Evolutionary conservation across 2,888 invertebrate genomes (phyloP), one percentile per base, ranked within the genome.

Genomic region (Stenolophus ochropezus): DNA sequence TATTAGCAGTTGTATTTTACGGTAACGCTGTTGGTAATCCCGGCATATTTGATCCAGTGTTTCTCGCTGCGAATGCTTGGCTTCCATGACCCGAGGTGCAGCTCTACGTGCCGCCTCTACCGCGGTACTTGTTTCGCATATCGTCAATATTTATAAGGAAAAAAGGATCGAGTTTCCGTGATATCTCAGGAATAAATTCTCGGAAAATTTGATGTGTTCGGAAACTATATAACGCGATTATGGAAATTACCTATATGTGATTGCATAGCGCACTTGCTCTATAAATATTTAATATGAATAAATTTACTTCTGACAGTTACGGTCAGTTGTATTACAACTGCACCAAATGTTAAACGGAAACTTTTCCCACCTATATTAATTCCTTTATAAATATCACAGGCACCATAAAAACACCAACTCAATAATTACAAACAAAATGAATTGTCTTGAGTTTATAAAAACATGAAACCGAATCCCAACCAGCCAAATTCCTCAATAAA

Each of bases 81-180:
- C 21, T 18, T 18, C 51, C 20, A n/a, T 18, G 51, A 53, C 51
- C 21, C n/a, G 61, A 25, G 61, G 61, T 69, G 61, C n/a, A 25
- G 61, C 21, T 6, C 25, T 74, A 49, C 74, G 53, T 53, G 74
- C 14, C 8, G 6, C 11, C 23, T 18, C 25, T 25, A 23, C 61
- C 23, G 6, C 73, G 49, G 42, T 51, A 53, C 74, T 53, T 51
- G 74, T 53, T 74, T 25, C 74, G 74, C 74, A 74, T 74, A 74
- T 74, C 74, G 51, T 74, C 74, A 74, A 74, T 74, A 74, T 74
- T 74, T 74, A 74, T 74, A 74, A 74, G 74, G 23, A 74, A 74
- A 74, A 74, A 74, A 74, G 25, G 74, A 74, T 74, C 53, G 53
- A 53, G 74, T 53, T 74, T 18, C 53, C 53, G 53, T 53, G 49